Percentiles rank a stretch among this genome's conserved stretches.
Evolutionary conservation across 2,113 vertebrate genomes (phyloP).

Genomic region (Prunella himalayana): DNA sequence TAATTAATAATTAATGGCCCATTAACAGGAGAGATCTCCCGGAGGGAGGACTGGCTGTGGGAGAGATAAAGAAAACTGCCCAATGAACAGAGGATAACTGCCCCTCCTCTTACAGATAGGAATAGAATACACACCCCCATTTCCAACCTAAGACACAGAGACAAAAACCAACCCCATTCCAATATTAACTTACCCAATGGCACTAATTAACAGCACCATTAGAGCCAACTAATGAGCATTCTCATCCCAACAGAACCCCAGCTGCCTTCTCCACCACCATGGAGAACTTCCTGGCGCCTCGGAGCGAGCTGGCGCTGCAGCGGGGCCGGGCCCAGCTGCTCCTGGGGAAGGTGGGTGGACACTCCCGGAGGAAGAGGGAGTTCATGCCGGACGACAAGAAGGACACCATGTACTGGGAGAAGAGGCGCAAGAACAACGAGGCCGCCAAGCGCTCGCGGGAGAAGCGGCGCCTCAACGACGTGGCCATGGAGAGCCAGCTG

Average conservation of each 20-base stretch:
- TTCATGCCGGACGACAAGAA: conserved; percentile 90
- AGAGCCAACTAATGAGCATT: background rate
- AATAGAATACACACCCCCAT: background rate
- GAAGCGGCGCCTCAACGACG: conserved; percentile 81
- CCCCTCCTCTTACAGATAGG: background rate
- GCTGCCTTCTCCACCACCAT: background rate
- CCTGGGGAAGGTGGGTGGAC: accelerated
- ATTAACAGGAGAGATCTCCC: background rate
- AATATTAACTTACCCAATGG: background rate
- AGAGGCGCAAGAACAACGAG: conserved; percentile 88
- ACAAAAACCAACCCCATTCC: background rate
- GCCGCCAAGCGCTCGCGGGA: conserved; percentile 89
- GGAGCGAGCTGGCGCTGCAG: background rate
- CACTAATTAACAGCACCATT: background rate
- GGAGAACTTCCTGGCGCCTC: background rate
- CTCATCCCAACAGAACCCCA: background rate
- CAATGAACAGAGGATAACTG: background rate
- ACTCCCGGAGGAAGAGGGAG: conserved; percentile 78
- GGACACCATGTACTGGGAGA: conserved; percentile 90
- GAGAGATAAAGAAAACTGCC: background rate
- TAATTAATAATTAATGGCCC: no score
- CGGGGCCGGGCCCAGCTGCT: background rate
- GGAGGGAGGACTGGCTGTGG: background rate
- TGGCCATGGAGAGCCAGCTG: conserved; percentile 78
- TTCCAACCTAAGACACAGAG: background rate